These are phyloP conservation scores for Drosophila yakuba DNA, from an alignment of 1,140 invertebrate genomes.

Conservation along the genomic window DNA sequence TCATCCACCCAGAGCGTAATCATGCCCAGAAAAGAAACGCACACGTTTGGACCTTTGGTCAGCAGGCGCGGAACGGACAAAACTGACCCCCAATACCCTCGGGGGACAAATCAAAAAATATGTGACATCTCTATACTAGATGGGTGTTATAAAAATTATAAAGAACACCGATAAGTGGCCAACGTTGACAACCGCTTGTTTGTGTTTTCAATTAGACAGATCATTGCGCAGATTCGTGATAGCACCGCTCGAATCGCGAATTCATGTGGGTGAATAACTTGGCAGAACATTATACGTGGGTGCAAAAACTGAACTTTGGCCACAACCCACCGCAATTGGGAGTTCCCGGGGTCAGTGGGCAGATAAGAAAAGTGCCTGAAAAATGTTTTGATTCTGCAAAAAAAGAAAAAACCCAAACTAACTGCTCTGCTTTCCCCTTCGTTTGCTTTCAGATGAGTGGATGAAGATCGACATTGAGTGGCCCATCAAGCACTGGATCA, in stretches of 20 bases:
- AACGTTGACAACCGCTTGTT: slow-evolving; percentile 55
- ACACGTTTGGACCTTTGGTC: slow-evolving; percentile 49
- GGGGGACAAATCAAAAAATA: slow-evolving; percentile 48
- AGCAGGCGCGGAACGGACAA: slow-evolving; percentile 5
- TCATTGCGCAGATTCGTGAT: slow-evolving; percentile 58
- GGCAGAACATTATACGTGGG: slow-evolving; percentile 29
- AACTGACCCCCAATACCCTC: slow-evolving; percentile 49
- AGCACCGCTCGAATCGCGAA: background rate
- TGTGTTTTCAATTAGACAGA: slow-evolving; percentile 53
- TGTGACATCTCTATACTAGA: slow-evolving; percentile 53
- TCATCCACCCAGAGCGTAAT: slow-evolving; percentile 8
- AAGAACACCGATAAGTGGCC: slow-evolving; percentile 53
- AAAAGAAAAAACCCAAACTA: slow-evolving; percentile 8
- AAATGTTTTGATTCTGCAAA: slow-evolving; percentile 6
- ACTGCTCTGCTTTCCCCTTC: slow-evolving; percentile 3
- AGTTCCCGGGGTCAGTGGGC: slow-evolving; percentile 39
- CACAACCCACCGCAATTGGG: slow-evolving; percentile 17
- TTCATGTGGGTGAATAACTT: slow-evolving; percentile 74
- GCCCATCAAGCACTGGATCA: slow-evolving; percentile 90
- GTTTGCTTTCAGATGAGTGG: slow-evolving; percentile 89
- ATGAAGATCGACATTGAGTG: slow-evolving; percentile 91
- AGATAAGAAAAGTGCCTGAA: slow-evolving; percentile 32
- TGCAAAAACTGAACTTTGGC: slow-evolving; percentile 58
- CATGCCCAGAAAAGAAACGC: slow-evolving; percentile 2
- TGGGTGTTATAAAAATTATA: slow-evolving; percentile 32